Conservation (phyloP, 2,113 vertebrate genomes). For the Ptychochromis oligacanthus region DNA sequence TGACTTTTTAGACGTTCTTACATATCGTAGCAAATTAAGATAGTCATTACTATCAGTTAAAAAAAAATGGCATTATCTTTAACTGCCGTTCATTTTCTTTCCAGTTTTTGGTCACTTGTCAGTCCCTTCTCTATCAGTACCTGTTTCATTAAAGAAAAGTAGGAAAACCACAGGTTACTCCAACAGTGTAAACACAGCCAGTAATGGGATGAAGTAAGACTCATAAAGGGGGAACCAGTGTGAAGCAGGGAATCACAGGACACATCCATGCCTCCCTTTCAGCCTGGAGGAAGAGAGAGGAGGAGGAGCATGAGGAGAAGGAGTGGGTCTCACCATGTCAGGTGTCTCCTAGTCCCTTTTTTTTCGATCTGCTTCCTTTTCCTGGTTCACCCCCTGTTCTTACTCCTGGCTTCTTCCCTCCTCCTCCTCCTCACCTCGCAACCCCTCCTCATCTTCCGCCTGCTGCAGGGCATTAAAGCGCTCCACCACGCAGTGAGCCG, state of each 20-base stretch:
- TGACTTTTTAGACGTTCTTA: background rate
- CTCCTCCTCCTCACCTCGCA: slow-evolving; percentile 65
- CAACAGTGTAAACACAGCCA: background rate
- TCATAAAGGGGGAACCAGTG: background rate
- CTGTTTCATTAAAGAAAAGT: background rate
- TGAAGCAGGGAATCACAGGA: slow-evolving; percentile 18
- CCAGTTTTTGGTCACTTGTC: background rate
- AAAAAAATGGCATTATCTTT: background rate
- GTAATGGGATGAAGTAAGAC: background rate
- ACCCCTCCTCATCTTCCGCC: slow-evolving; percentile 56
- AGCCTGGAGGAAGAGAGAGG: slow-evolving; percentile 12
- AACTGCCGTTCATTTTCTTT: background rate
- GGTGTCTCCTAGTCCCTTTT: slow-evolving; percentile 66
- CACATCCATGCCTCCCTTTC: background rate
- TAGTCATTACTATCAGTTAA: background rate
- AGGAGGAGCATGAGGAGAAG: background rate
- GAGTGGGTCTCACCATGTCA: slow-evolving; percentile 13
- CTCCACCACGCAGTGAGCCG: slow-evolving; percentile 90
- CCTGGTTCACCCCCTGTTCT: slow-evolving; percentile 2
- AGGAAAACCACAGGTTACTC: background rate
- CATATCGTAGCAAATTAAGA: background rate
- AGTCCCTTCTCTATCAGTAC: background rate
- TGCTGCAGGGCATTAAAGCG: slow-evolving; percentile 83
- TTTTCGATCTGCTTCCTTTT: background rate
- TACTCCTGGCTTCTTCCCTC: slow-evolving; percentile 37